Conservation (phyloP, 2,797 vertebrate genomes). For the Chlorospingus flavigularis region DNA sequence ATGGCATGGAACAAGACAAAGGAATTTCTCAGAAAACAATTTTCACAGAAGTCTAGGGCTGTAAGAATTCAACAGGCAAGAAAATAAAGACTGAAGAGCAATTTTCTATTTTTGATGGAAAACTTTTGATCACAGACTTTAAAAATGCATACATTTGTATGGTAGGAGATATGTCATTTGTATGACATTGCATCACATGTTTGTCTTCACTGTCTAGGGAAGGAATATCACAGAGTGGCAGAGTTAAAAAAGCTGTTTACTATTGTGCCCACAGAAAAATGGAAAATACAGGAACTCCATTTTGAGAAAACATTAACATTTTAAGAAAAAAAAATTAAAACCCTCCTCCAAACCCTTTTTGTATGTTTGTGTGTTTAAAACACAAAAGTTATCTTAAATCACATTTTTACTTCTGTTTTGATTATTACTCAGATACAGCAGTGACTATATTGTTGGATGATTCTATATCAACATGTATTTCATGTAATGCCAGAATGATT, state of each 20-base stretch:
- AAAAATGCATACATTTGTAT: neutral
- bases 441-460: neutral
- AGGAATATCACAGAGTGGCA: neutral
- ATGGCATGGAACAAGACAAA: neutral
- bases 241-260: neutral
- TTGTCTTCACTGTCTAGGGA: neutral
- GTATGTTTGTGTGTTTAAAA: neutral
- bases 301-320: neutral
- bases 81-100: neutral
- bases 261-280: neutral
- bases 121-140: neutral
- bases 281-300: neutral
- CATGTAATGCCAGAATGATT: neutral
- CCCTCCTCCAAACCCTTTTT: neutral
- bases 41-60: neutral
- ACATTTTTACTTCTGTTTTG: neutral
- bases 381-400: neutral
- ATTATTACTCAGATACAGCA: neutral
- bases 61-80: neutral
- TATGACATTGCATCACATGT: neutral
- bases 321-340: neutral
- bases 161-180: neutral
- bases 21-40: neutral
- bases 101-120: neutral
- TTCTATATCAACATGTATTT: neutral